Evolutionary conservation across 2,113 vertebrate species (phyloP).

Genomic region (Lota lota): DNA sequence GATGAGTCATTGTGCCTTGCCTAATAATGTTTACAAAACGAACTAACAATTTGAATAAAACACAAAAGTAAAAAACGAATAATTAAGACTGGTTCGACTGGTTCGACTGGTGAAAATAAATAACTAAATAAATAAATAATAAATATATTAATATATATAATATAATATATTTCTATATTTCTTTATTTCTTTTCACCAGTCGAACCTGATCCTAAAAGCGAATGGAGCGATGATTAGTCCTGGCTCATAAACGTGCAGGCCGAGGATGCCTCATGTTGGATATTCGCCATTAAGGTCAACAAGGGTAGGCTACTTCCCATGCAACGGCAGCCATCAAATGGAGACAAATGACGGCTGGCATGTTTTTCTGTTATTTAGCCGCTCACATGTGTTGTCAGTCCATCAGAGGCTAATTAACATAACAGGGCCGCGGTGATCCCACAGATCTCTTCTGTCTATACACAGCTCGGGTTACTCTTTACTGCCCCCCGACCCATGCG

Average conservation of each 20-base stretch:
- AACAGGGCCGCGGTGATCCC: slow-evolving; percentile 81
- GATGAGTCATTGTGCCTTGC: no score
- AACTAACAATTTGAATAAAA: no score
- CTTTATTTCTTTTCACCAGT: no score
- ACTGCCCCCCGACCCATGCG: slow-evolving; percentile 24
- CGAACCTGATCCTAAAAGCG: neutral
- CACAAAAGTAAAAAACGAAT: no score
- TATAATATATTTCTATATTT: neutral
- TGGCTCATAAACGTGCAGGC: neutral
- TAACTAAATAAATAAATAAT: no score
- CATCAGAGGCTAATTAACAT: slow-evolving; percentile 93
- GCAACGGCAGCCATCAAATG: slow-evolving; percentile 63
- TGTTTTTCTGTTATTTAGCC: slow-evolving; percentile 75
- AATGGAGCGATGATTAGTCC: neutral
- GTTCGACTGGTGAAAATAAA: no score
- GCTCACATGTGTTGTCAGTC: slow-evolving; percentile 85
- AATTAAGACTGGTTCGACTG: no score
- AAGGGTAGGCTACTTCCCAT: slow-evolving; percentile 26
- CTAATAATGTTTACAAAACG: no score
- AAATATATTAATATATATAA: no score
- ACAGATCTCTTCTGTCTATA: slow-evolving; percentile 72
- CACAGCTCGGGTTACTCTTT: slow-evolving; percentile 76
- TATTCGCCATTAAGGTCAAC: slow-evolving; percentile 69
- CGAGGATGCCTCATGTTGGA: slow-evolving; percentile 26
- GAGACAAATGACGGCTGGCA: slow-evolving; percentile 78